A percentile compares a stretch with the other conserved stretches of the same genome.
Evolutionary conservation across 2,888 invertebrate species (phyloP).

Genomic region (Arge pagana): DNA sequence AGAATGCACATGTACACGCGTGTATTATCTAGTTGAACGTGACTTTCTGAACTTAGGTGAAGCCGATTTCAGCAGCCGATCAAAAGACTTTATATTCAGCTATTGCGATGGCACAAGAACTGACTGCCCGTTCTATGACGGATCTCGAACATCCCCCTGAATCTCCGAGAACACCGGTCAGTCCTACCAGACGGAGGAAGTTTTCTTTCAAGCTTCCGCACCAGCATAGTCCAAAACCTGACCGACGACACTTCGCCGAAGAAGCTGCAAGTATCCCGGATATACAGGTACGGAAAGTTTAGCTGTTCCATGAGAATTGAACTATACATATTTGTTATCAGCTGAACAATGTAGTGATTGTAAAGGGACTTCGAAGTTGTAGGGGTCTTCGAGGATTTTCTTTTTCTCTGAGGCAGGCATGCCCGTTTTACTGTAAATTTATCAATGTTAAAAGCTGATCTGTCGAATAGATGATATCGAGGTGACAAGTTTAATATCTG

Average conservation of each 20-base stretch:
- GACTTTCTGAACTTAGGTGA: constrained; percentile 63
- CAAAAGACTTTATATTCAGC: constrained; percentile 90
- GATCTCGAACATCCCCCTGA: constrained; percentile 56
- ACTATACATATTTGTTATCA: too few species aligned
- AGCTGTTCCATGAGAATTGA: too few species aligned
- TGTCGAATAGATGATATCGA: too few species aligned
- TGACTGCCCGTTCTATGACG: constrained; percentile 68
- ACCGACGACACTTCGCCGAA: constrained; percentile 87
- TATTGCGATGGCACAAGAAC: constrained; percentile 90
- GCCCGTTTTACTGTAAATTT: too few species aligned
- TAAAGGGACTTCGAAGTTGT: too few species aligned
- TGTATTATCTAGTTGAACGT: constrained; percentile 1
- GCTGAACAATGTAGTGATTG: too few species aligned
- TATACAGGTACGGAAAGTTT: constrained; percentile 86
- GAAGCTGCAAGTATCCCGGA: constrained; percentile 85
- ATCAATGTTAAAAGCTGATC: too few species aligned
- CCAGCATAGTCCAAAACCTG: constrained; percentile 67
- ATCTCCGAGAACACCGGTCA: constrained; percentile 57
- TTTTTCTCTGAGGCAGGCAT: too few species aligned
- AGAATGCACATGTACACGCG: background rate
- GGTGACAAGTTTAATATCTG: too few species aligned
- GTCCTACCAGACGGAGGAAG: constrained; percentile 70
- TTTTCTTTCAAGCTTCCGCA: constrained; percentile 79
- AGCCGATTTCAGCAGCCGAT: constrained; percentile 92
- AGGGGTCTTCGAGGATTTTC: too few species aligned